Percentiles rank a stretch among this genome's conserved stretches.
Evolutionary conservation across 2,113 vertebrate species (phyloP).

Genomic region (Leptosomus discolor): DNA sequence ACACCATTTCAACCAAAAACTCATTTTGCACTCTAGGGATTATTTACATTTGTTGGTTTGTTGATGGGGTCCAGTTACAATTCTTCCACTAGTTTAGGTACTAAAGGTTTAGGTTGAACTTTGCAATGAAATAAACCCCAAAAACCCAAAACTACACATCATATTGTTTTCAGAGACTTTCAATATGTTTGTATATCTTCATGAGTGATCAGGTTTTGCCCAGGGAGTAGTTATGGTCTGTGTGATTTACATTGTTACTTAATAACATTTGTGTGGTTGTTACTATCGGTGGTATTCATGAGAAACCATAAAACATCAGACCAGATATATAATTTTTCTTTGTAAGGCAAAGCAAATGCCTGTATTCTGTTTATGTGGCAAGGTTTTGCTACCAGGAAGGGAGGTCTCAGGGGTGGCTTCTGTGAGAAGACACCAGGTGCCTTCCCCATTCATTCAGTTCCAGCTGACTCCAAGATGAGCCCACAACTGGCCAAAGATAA

Average conservation of each 20-base stretch:
- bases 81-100: not conserved
- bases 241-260: not conserved
- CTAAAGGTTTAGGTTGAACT: not conserved
- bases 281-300: not conserved
- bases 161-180: not conserved
- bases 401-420: not conserved
- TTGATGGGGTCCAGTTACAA: not conserved
- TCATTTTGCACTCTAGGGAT: not conserved
- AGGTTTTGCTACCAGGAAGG: not conserved
- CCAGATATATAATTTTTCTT: not conserved
- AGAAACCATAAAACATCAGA: not conserved
- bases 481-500: not conserved
- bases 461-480: not conserved
- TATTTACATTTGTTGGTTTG: not conserved
- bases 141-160: not conserved
- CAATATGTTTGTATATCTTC: not conserved
- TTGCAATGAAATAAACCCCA: not conserved
- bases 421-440: not conserved
- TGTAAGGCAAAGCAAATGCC: not conserved
- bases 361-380: not conserved
- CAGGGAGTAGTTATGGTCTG: not conserved
- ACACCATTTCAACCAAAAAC: not conserved
- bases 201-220: not conserved
- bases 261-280: not conserved
- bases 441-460: not conserved